Evolutionary conservation across 2,888 invertebrate genomes (phyloP), one percentile per base, ranked within the genome.

Genomic region (Trissolcus brochymenae): DNA sequence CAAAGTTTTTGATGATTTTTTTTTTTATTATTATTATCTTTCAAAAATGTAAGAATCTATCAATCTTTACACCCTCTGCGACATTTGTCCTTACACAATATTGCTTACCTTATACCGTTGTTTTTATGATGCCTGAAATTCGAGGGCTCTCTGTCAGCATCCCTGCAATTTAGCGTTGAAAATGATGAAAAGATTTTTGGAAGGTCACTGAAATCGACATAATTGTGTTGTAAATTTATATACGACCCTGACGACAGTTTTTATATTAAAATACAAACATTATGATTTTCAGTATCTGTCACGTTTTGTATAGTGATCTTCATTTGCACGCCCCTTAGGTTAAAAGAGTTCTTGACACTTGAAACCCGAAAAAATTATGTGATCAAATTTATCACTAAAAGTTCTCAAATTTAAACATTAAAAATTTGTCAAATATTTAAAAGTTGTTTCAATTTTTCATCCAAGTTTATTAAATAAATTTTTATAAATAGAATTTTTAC

Each of bases 251-350:
- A 16, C 41, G 40, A 41, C 21, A 62, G 21, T 62, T 62, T 62
- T 62, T 51, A 62, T 53, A 62, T 62, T 62, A 62, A 62, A 61
- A 53, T 53, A 51, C 19, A 62, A 62, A 62, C 41, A 62, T 62
- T 62, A 41, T 53, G 53, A 53, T 53, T 21, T 21, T 14, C 41
- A 62, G 41, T 51, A 62, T 19, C 62, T 53, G 62, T 41, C 41
- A 62, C 53, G 62, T 62, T 62, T 53, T 53, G 19, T 41, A 43
- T 14, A 7, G 35, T 19, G 11, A 21, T 40, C 9, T 6, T 46
- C 19, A 13, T 29, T 46, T 46, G 46, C 49, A 59, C 46, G 46
- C 46, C 46, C 46, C 16, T 46, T 14, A 14, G 14, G 14, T 14
- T n/a, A 14, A 46, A 46, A 46, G 16, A 16, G 16, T 46, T 46